Conservation (phyloP, 2,888 invertebrate genomes). For the Sesamia inferens region DNA sequence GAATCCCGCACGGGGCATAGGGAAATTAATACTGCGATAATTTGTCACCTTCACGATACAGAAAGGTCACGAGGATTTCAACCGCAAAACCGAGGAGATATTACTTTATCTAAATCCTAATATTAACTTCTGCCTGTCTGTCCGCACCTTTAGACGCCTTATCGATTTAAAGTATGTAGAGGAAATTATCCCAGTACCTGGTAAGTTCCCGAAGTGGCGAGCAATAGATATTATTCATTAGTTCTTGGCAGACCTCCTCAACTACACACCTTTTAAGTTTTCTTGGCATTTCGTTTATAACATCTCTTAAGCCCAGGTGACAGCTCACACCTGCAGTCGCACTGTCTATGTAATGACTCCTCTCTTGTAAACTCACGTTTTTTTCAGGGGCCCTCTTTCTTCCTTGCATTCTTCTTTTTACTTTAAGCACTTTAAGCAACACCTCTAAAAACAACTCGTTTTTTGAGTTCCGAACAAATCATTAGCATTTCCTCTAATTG, state of each 20-base stretch:
- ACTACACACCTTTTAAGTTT: background rate
- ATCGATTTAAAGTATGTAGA: background rate
- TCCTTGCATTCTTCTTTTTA: no score
- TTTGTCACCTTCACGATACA: no score
- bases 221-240: no score
- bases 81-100: background rate
- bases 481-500: no score
- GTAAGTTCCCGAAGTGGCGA: background rate
- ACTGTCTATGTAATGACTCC: background rate
- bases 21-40: no score
- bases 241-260: background rate
- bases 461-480: no score
- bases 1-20: no score
- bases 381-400: background rate
- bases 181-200: background rate
- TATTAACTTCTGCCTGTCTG: no score
- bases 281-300: background rate
- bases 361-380: background rate
- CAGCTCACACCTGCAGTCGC: background rate
- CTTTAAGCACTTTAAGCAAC: no score
- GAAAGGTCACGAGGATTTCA: no score
- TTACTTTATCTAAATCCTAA: background rate
- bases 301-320: background rate
- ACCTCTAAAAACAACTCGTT: no score
- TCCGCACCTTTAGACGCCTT: no score